Base-by-base conservation (phyloP, 2,888 invertebrate species). In the Nyleta sp. region DNA sequence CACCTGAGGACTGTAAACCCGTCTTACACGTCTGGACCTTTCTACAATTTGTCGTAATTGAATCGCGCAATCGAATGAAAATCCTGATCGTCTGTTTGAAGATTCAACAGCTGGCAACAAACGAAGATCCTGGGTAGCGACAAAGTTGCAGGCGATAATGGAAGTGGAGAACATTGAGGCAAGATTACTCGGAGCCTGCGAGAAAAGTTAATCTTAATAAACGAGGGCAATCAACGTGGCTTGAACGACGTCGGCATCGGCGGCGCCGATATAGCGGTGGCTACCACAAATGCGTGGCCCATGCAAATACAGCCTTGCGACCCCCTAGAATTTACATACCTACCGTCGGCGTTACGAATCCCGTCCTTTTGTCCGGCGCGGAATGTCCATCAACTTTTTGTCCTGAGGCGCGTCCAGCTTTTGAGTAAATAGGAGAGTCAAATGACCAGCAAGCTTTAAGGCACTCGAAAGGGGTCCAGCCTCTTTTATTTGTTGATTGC, bases 301-400 rank as follows among this genome's bases (percentile, higher is more conserved):
- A 90, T 90, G 90, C 90, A 90, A 90, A 90, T 90, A 84, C 82
- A 83, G 64, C 72, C 80, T 77, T 78, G 82, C 78, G 64, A 81
- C 80, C 83, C 83, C 82, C 78, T 84, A 86, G 87, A 88, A 90
- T 90, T 90, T 90, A 88, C 90, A 90, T 90, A 90, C 87, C 81
- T 70, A 80, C 74, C 72, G 81, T 67, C 33, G 38, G 57, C 71
- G 62, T 78, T 76, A 31, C 77, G 80, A 80, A 87, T 87, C 81
- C 84, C 75, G 83, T 83, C 85, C 90, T 90, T 90, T 90, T 90
- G 90, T 90, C 88, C 88, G 84, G 87, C 84, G 83, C 80, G 87
- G 89, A 90, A 90, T 90, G 90, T 90, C 90, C 89, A 90, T 90
- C 90, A 90, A 89, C 88, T 90, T 90, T 90, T 89, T 90, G 90